phyloP scores from a whole-genome alignment of 2,888 invertebrate species.

The Hypolimnas misippus region DNA sequence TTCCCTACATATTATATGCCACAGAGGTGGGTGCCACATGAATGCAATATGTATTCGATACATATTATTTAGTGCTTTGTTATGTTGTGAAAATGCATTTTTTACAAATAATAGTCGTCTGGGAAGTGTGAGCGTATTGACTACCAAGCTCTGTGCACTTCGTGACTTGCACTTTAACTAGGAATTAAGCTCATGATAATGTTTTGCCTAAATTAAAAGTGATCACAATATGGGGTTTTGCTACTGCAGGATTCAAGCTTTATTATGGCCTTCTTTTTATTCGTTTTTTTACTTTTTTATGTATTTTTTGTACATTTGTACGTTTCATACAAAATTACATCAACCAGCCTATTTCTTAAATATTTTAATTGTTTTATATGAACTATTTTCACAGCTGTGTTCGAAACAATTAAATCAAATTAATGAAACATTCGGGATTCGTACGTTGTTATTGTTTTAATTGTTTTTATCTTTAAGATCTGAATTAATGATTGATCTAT shows the following conservation, averaged over 20 bases:
- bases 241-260: conserved; percentile 37
- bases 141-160: conserved; percentile 80
- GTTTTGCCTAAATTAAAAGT: conserved; percentile 47
- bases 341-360: not conserved
- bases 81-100: conserved; percentile 71
- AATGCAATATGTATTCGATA: conserved; percentile 60
- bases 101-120: conserved; percentile 72
- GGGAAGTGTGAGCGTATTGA: conserved; percentile 82
- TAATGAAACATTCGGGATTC: not conserved
- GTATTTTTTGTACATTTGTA: not conserved
- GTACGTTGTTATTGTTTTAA: not conserved
- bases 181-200: conserved; percentile 71
- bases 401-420: not conserved
- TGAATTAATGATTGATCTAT: not conserved
- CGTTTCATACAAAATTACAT: not conserved
- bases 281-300: not conserved
- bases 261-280: conserved; percentile 20
- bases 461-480: not conserved
- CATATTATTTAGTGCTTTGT: conserved; percentile 68
- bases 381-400: not conserved
- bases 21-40: conserved; percentile 78
- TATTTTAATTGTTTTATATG: not conserved
- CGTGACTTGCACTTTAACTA: conserved; percentile 72
- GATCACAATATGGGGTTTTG: conserved; percentile 26
- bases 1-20: conserved; percentile 30